Evolutionary conservation across 2,888 invertebrate genomes (phyloP).

Genomic region (Stratiomys singularior): DNA sequence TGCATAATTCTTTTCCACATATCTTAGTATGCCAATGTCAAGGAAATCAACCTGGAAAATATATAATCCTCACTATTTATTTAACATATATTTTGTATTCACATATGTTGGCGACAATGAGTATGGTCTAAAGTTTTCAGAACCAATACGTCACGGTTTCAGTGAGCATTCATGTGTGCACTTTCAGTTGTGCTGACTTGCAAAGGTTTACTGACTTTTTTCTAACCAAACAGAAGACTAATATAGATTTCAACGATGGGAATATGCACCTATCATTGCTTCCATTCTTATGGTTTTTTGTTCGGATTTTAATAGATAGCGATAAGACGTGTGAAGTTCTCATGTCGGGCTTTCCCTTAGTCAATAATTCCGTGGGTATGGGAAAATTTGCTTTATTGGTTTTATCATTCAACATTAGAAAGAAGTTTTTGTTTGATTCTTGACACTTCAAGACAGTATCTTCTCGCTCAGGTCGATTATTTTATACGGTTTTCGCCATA

Average conservation of each 20-base stretch:
- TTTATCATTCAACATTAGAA: no score
- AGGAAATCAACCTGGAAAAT: neutral
- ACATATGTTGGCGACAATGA: neutral
- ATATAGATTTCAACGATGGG: no score
- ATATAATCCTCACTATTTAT: neutral
- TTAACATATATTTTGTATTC: neutral
- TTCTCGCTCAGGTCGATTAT: no score
- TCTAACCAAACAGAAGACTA: no score
- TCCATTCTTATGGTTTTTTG: neutral
- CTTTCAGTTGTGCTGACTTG: no score
- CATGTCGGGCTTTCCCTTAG: neutral
- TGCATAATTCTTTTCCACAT: neutral
- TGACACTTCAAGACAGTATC: no score
- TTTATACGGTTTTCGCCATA: no score
- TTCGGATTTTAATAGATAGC: neutral
- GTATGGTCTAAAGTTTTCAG: neutral
- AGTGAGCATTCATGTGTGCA: no score
- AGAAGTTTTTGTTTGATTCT: no score
- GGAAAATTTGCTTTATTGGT: neutral
- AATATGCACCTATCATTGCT: no score
- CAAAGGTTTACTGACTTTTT: neutral
- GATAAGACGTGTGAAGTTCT: slow-evolving; percentile 11
- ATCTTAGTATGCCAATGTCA: slow-evolving; percentile 12
- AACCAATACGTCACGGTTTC: no score
- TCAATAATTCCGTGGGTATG: neutral